Percentiles rank a stretch among this genome's conserved stretches.
These are phyloP conservation scores for Amphipoea oculea DNA, from an alignment of 2,888 invertebrate genomes.

Conservation along the genomic window DNA sequence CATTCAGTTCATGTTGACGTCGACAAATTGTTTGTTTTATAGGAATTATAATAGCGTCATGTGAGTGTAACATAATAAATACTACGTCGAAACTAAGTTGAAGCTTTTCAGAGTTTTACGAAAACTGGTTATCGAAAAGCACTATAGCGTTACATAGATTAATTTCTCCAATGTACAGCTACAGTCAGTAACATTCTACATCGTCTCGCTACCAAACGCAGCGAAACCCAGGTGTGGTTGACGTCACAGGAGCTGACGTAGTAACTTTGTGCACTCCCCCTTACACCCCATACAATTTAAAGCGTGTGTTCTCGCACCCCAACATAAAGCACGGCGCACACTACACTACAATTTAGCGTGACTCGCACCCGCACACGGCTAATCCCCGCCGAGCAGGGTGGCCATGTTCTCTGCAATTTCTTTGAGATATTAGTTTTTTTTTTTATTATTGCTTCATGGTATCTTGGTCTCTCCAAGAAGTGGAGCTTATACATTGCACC, in stretches of 20 bases:
- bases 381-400: conserved; percentile 57
- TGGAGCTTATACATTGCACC: background rate
- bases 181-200: background rate
- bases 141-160: background rate
- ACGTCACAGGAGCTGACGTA: conserved; percentile 31
- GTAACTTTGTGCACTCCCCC: conserved; percentile 18
- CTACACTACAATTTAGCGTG: conserved; percentile 67
- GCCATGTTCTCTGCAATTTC: background rate
- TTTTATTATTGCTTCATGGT: background rate
- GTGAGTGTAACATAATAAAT: background rate
- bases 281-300: conserved; percentile 48
- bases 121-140: background rate
- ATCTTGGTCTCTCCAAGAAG: background rate
- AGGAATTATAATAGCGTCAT: background rate
- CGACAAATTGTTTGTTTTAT: conserved; percentile 27
- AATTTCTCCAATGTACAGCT: background rate
- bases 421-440: background rate
- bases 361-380: conserved; percentile 61
- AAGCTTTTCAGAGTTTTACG: background rate
- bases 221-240: conserved; percentile 30
- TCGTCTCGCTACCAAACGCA: conserved; percentile 1
- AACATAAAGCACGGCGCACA: conserved; percentile 60
- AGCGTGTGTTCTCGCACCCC: conserved; percentile 54
- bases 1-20: conserved; percentile 16
- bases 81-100: background rate